A percentile compares a stretch with the other conserved stretches of the same genome.
phyloP scores from a whole-genome alignment of 2,797 vertebrate species.

The Mormyrops attenuatus region DNA sequence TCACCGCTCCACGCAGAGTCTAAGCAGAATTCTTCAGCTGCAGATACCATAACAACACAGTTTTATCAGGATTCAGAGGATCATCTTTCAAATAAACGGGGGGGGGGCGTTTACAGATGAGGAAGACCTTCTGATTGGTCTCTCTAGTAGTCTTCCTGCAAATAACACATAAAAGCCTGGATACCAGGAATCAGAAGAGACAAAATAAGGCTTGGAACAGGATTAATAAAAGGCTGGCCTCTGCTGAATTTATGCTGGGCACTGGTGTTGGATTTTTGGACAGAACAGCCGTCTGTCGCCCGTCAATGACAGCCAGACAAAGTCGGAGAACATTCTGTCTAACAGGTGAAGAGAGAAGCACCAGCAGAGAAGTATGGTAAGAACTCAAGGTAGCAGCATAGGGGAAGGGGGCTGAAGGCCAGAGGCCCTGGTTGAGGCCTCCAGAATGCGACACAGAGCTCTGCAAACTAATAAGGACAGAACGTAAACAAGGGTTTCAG shows the following conservation, averaged over 20 bases:
- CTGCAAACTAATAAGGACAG: not conserved
- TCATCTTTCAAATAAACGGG: not conserved
- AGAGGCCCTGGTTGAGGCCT: not conserved
- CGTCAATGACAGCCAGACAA: not conserved
- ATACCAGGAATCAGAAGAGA: not conserved
- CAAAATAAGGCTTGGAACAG: not conserved
- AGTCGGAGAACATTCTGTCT: not conserved
- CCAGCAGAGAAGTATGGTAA: not conserved
- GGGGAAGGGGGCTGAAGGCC: not conserved
- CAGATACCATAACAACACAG: not conserved
- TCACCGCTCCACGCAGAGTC: not conserved
- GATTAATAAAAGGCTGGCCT: not conserved
- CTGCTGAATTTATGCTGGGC: not conserved
- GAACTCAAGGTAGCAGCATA: not conserved
- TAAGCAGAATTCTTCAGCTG: not conserved
- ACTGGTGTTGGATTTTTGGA: not conserved
- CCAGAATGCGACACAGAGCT: not conserved
- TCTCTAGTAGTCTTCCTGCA: not conserved
- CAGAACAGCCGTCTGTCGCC: not conserved
- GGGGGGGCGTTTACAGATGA: not conserved
- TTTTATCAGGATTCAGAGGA: not conserved
- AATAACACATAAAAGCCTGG: slow-evolving; percentile 1
- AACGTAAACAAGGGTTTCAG: not conserved
- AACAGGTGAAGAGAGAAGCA: not conserved
- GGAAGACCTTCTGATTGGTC: not conserved